Evolutionary conservation across 2,888 invertebrate species (phyloP).

Genomic region (Zaprionus obscuricornis): DNA sequence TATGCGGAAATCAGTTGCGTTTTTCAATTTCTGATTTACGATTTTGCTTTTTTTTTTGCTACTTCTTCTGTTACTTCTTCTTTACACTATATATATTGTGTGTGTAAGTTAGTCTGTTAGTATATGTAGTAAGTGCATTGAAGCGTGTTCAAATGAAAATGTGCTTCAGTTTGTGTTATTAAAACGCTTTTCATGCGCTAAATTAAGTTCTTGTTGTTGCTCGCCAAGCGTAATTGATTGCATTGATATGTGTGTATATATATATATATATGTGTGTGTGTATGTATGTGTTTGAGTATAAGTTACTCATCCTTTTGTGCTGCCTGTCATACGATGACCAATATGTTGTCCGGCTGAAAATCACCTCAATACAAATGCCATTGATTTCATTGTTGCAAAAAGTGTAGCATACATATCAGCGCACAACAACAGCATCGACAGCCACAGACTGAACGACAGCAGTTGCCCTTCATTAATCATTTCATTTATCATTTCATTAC

Average conservation of each 20-base stretch:
- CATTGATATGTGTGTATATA: slow-evolving; percentile 20
- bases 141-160: slow-evolving; percentile 37
- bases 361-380: slow-evolving; percentile 24
- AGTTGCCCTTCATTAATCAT: slow-evolving; percentile 57
- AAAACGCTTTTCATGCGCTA: slow-evolving; percentile 51
- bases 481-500: slow-evolving; percentile 45
- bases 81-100: no score
- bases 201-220: slow-evolving; percentile 54
- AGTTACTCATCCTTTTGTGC: slow-evolving; percentile 1
- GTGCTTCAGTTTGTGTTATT: slow-evolving; percentile 49
- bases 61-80: no score
- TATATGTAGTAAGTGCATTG: slow-evolving; percentile 18
- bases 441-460: slow-evolving; percentile 9
- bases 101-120: slow-evolving; percentile 33
- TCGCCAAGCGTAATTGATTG: slow-evolving; percentile 47
- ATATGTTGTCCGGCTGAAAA: slow-evolving; percentile 5
- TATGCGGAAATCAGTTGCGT: slow-evolving; percentile 47
- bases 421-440: no score
- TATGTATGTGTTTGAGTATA: no score
- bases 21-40: slow-evolving; percentile 41
- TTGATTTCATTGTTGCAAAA: slow-evolving; percentile 20
- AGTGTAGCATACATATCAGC: slow-evolving; percentile 54
- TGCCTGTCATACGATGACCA: slow-evolving; percentile 4
- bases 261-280: no score
- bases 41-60: background rate